phyloP scores from a whole-genome alignment of 2,113 vertebrate genomes.

The Setophaga coronata region DNA sequence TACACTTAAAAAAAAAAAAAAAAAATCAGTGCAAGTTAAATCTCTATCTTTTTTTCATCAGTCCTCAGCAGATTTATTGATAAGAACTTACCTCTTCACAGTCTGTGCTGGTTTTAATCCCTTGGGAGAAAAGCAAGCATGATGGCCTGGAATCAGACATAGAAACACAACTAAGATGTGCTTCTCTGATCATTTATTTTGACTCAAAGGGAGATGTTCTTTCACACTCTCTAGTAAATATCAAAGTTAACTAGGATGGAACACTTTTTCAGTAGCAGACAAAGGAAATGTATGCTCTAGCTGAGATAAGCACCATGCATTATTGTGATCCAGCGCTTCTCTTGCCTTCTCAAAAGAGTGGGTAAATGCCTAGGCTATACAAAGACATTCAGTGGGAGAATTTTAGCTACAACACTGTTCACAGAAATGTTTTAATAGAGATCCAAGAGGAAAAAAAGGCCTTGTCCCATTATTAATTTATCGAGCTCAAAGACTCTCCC shows the following conservation, averaged over 20 bases:
- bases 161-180: neutral
- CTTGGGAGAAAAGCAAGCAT: neutral
- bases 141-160: neutral
- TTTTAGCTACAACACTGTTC: neutral
- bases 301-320: neutral
- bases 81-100: neutral
- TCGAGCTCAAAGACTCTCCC: neutral
- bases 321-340: neutral
- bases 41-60: neutral
- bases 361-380: neutral
- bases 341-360: neutral
- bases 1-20: neutral
- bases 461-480: neutral
- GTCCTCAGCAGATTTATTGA: neutral
- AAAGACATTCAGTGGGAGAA: neutral
- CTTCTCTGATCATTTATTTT: neutral
- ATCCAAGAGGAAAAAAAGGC: neutral
- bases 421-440: neutral
- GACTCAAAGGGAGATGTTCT: neutral
- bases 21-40: neutral
- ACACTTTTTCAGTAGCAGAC: neutral
- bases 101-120: neutral
- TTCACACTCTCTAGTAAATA: conserved; percentile 22
- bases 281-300: neutral
- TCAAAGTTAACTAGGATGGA: neutral